Base-by-base conservation (phyloP, 2,113 vertebrate genomes). In the Zosterops japonicus region DNA sequence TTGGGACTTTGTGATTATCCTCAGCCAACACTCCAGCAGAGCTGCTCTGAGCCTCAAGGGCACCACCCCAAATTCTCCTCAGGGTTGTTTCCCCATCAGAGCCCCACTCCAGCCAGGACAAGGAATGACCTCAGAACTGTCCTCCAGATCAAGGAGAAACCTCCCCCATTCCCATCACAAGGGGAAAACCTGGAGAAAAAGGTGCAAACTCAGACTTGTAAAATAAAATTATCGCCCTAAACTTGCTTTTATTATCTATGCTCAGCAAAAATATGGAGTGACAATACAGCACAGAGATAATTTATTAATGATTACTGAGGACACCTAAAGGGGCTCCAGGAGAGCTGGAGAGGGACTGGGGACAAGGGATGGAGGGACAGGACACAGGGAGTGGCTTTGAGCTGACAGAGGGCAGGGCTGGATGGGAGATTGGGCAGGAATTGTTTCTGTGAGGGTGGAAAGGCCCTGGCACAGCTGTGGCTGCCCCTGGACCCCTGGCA, bases 221-320 rank as follows among this genome's bases (percentile, higher is more conserved):
- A 60, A 90, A 49, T 10, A 72, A 52, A 52, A 52, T 27, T 9
- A 55, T 6, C 39, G 10, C 8, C 25, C 14, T 23, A 55, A 42
- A 33, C 4, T 8, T 9, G 3, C 6, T 56, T 53, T 44, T 46
- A 12, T 52, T 39, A 36, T 3, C 39, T 56, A n/a, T 41, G 35
- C 12, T 24, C 14, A 36, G 63, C 20, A 46, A 42, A 44, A 64
- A 17, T 14, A 39, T 0, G 5, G 14, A 29, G 3, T 10, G 31
- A 49, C 1, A 1, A 1, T 0, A 4, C 2, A 67, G 44, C 31
- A 33, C 0, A 0, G 2, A 0, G 2, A 0, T 2, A 14, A 44
- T 29, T 52, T 12, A 55, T 39, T 35, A 36, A 7, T 36, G 72
- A 57, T 33, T 59, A 74, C 23, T 52, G 53, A 67, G 39, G 19